Percentiles rank a stretch among this genome's conserved stretches.
phyloP scores from a whole-genome alignment of 2,888 invertebrate genomes.

The Orthonevra nobilis region DNA sequence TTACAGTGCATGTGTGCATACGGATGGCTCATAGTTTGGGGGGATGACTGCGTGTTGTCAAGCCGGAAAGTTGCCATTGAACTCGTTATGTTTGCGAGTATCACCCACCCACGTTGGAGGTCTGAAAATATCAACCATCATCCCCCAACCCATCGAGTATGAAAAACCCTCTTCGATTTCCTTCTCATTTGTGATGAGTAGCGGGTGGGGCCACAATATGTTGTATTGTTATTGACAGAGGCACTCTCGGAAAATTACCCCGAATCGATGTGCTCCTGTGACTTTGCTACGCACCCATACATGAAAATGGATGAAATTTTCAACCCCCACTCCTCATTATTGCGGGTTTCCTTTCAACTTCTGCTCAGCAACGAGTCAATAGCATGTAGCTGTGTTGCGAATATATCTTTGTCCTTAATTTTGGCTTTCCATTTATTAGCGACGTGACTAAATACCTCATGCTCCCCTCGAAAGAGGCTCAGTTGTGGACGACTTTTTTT shows the following conservation, averaged over 20 bases:
- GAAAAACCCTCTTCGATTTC: conserved; percentile 11
- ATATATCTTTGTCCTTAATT: conserved; percentile 44
- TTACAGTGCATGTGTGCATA: conserved; percentile 52
- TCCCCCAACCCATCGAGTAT: neutral
- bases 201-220: conserved; percentile 4
- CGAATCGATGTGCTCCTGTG: conserved; percentile 32
- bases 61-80: conserved; percentile 52
- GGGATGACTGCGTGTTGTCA: conserved; percentile 1
- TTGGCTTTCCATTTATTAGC: conserved; percentile 47
- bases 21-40: conserved; percentile 3
- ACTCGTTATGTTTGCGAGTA: conserved; percentile 62
- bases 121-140: conserved; percentile 63
- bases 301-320: conserved; percentile 37
- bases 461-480: neutral
- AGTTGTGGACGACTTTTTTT: neutral
- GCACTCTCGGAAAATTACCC: conserved; percentile 67
- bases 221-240: conserved; percentile 67
- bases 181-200: conserved; percentile 42
- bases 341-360: conserved; percentile 49
- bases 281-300: conserved; percentile 16
- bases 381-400: conserved; percentile 31
- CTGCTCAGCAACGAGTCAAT: too few species aligned
- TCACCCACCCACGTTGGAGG: conserved; percentile 14
- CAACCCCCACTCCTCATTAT: conserved; percentile 68
- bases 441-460: conserved; percentile 48